Evolutionary conservation across 2,113 vertebrate species (phyloP), one percentile per base, ranked within the genome.

Genomic region (Cyphomyrus plagiostoma): DNA sequence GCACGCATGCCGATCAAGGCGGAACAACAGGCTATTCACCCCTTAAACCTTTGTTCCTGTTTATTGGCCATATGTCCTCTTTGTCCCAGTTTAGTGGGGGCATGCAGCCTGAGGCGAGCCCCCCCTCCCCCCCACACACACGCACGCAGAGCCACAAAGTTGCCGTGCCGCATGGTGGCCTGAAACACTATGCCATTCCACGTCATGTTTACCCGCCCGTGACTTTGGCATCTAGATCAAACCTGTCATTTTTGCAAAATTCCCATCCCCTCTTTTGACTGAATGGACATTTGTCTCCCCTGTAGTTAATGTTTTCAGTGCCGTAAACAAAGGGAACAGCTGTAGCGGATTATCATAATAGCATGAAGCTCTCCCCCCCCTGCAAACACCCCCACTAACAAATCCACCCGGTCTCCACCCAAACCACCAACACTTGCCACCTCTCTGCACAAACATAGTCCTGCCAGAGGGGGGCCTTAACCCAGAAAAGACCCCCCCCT

Each of bases 321-420:
- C 52, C 4, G 23, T 86, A 89, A 89, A 89, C 89, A 89, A 86
- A 89, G 83, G 85, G 83, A 56, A 45, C 89, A 89, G 89, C 89
- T 89, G 89, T 39, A 66, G 89, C 26, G 7, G 46, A 89, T 89
- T 86, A 89, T 30, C 21, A 48, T 56, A 86, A 62, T 35, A n/a
- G 83, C 56, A 56, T 85, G 62, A 89, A 85, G 23, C 53, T 10
- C 53, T 21, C 53, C 82, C 74, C 46, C 86, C 87, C 35, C 13
- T n/a, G 23, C 10, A 77, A 77, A 77, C 30, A 49, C 13, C 45
- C 88, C 58, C 88, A 88, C 87, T n/a, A 35, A 74, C 10, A n/a
- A 17, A 88, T 45, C 42, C 58, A 74, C 62, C 45, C 46, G 26
- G 62, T 13, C 88, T 30, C 66, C 21, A 52, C 49, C n/a, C 88